Conservation (phyloP, 2,113 vertebrate genomes). For the Oryzias celebensis region DNA sequence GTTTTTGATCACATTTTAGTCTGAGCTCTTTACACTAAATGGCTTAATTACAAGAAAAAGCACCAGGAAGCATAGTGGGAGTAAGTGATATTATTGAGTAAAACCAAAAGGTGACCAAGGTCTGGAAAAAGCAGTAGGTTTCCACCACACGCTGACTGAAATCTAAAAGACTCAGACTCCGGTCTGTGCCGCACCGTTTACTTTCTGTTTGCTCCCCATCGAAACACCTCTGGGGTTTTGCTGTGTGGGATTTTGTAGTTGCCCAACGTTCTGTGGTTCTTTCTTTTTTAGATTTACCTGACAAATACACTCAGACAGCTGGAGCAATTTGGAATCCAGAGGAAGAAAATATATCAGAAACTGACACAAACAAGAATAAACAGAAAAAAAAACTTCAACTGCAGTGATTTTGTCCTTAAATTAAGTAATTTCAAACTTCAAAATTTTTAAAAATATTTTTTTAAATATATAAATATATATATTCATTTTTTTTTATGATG, state of each 20-base stretch:
- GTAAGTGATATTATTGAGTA: slow-evolving; percentile 65
- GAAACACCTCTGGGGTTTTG: slow-evolving; percentile 64
- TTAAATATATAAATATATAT: too few species aligned
- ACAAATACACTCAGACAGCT: slow-evolving; percentile 9
- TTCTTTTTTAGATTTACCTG: neutral
- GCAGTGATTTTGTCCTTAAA: too few species aligned
- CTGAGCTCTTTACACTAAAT: slow-evolving; percentile 75
- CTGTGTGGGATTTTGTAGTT: slow-evolving; percentile 48
- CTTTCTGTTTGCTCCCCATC: slow-evolving; percentile 55
- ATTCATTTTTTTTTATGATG: neutral
- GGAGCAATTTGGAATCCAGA: neutral
- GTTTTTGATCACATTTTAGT: slow-evolving; percentile 18
- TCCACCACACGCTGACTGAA: slow-evolving; percentile 34
- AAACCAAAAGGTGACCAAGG: slow-evolving; percentile 68
- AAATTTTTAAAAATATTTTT: too few species aligned
- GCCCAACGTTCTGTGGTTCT: slow-evolving; percentile 44
- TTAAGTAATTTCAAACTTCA: too few species aligned
- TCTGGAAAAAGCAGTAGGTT: slow-evolving; percentile 67
- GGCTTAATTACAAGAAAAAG: slow-evolving; percentile 77
- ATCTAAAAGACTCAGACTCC: slow-evolving; percentile 1
- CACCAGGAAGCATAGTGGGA: slow-evolving; percentile 62
- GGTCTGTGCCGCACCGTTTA: slow-evolving; percentile 16
- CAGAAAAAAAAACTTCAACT: neutral
- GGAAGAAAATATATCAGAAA: neutral
- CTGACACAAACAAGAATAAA: neutral